Percentiles rank a stretch among this genome's conserved stretches.
Conservation (phyloP, 2,113 vertebrate genomes). For the Myanophis thanlyinensis region DNA sequence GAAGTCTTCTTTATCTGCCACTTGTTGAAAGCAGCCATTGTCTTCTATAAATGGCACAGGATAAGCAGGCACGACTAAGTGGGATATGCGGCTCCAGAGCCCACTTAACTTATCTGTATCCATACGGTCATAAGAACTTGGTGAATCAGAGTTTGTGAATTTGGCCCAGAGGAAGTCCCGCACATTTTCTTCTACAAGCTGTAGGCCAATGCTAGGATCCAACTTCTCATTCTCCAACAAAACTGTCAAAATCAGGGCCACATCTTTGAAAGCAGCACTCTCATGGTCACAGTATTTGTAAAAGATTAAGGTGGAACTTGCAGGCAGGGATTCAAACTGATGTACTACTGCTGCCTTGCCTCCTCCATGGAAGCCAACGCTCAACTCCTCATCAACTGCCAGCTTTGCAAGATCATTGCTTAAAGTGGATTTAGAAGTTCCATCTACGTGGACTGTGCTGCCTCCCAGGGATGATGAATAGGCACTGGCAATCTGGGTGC, state of each 20-base stretch:
- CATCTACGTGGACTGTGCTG: constrained; percentile 74
- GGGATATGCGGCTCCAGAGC: constrained; percentile 81
- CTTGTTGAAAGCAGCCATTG: constrained; percentile 46
- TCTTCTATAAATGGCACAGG: constrained; percentile 68
- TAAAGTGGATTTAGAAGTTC: constrained; percentile 57
- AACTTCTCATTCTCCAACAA: constrained; percentile 79
- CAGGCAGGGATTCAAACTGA: constrained; percentile 86
- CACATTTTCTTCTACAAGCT: constrained; percentile 85
- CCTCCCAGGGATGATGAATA: constrained; percentile 72
- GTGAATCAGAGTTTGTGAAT: constrained; percentile 50
- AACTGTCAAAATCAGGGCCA: constrained; percentile 85
- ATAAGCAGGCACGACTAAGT: constrained; percentile 73
- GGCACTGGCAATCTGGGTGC: constrained; percentile 70
- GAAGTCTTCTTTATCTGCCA: background rate
- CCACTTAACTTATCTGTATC: constrained; percentile 77
- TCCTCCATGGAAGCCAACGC: constrained; percentile 73
- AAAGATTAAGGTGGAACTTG: constrained; percentile 90
- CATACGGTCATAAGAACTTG: constrained; percentile 67
- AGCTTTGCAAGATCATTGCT: constrained; percentile 83
- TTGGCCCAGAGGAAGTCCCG: constrained; percentile 80
- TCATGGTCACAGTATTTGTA: constrained; percentile 98
- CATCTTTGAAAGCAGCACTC: constrained; percentile 86
- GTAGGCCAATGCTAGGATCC: constrained; percentile 58
- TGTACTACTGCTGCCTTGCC: constrained; percentile 82
- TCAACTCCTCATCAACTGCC: constrained; percentile 80